Evolutionary conservation across 2,797 vertebrate genomes (phyloP).

Genomic region (Trichosurus vulpecula): DNA sequence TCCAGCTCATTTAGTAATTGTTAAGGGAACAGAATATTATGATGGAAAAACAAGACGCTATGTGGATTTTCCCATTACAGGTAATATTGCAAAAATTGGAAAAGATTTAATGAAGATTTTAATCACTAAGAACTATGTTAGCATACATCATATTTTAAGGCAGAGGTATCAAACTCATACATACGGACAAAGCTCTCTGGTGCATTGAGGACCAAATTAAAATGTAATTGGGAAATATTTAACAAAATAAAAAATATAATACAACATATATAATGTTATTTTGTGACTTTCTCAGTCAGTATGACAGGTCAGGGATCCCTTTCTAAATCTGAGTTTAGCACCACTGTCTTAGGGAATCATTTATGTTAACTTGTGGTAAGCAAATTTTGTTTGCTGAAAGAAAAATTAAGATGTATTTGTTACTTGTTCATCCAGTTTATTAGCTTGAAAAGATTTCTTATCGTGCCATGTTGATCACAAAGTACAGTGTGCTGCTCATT

Average conservation of each 20-base stretch:
- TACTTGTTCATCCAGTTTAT: neutral
- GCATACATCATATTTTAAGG: constrained; percentile 39
- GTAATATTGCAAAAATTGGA: constrained; percentile 82
- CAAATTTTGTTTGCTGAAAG: neutral
- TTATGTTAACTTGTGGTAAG: neutral
- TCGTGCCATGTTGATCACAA: neutral
- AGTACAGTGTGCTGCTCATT: neutral
- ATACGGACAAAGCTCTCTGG: neutral
- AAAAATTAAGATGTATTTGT: neutral
- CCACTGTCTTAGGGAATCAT: neutral
- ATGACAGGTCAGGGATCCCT: neutral
- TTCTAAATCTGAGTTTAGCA: neutral
- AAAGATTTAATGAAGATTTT: constrained; percentile 48
- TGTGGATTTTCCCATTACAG: constrained; percentile 98
- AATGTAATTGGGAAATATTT: neutral
- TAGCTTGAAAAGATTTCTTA: neutral
- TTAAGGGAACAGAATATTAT: constrained; percentile 98
- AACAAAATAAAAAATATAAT: neutral
- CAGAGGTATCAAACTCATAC: neutral
- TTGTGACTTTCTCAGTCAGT: neutral
- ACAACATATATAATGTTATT: neutral
- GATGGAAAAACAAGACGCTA: constrained; percentile 98
- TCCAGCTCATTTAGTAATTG: constrained; percentile 97
- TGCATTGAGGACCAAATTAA: neutral
- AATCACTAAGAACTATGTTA: constrained; percentile 47